Base-by-base conservation (phyloP, 1,140 invertebrate genomes). In the Drosophila varians region DNA sequence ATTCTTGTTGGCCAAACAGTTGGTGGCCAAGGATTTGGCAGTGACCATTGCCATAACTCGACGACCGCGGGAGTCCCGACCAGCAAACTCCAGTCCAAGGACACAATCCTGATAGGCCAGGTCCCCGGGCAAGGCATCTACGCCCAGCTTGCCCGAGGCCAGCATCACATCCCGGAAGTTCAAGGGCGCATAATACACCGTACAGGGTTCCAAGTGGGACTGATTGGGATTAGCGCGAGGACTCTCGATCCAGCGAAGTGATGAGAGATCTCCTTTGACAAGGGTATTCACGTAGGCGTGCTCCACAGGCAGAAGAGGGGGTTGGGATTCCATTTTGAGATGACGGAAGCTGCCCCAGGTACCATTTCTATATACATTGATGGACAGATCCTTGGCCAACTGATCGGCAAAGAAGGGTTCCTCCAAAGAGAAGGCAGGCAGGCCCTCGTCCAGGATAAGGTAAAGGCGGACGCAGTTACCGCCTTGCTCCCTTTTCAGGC, bases 121-220 rank as follows among this genome's bases (percentile, higher is more conserved):
- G 86, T 96, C 93, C 70, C 96, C 96, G 25, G 98, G 98, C 42
- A 99, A 93, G 23, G 98, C 97, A 92, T 99, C 98, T 9, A 97
- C 97, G 18, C 97, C 96, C 12, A 99, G 93, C 92, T 99, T 98
- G 57, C 98, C 98, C 26, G 97, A 97, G 6, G 98, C 98, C 74
- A 99, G 92, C 98, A 99, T 99, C 26, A 99, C 95, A 91, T 99
- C 98, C 51, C 98, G 94, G 94, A 99, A 99, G 92, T 99, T 99
- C 1, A 99, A 93, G 7, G 98, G 96, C 11, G 98, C 95, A 91
- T 98, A 99, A 88, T 98, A 96, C 1, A 99, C 97, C 60, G 92
- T 93, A 91, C 97, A 99, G 1, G 98, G 91, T 78, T 96, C 94
- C 23, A 74, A 72, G 9, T 86, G 57, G 2, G 34, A 23, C 3